Evolutionary conservation across 2,797 vertebrate genomes (phyloP).

Genomic region (Coregonus suidteri): DNA sequence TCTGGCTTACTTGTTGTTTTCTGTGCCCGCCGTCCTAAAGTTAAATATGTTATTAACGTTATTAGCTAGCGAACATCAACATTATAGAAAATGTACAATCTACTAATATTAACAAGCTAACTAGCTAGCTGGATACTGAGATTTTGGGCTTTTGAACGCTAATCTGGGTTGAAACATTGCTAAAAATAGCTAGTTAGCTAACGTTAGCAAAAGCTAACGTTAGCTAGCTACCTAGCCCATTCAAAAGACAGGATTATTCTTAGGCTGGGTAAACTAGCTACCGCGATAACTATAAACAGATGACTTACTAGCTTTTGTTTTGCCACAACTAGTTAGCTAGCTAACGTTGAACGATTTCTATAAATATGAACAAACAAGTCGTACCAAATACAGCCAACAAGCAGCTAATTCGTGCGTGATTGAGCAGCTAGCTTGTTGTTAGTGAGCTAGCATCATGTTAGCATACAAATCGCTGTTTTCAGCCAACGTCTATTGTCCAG

Average conservation of each 20-base stretch:
- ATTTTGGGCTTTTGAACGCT: neutral
- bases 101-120: neutral
- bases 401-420: neutral
- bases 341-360: neutral
- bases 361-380: neutral
- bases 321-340: neutral
- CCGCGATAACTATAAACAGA: neutral
- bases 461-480: neutral
- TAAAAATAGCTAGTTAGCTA: neutral
- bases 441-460: slow-evolving; percentile 11
- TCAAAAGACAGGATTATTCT: too few relatives aligned
- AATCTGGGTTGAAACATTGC: neutral
- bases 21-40: too few relatives aligned
- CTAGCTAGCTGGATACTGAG: neutral
- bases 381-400: neutral
- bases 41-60: too few relatives aligned
- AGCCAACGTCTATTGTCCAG: slow-evolving; percentile 41
- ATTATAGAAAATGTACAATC: neutral
- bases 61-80: neutral
- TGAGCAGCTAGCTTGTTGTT: neutral
- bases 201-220: neutral
- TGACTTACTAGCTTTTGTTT: neutral
- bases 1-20: too few relatives aligned
- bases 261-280: too few relatives aligned
- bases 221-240: neutral